Base-by-base conservation (phyloP, 1,140 invertebrate species). In the Wiebesia pumilae region DNA sequence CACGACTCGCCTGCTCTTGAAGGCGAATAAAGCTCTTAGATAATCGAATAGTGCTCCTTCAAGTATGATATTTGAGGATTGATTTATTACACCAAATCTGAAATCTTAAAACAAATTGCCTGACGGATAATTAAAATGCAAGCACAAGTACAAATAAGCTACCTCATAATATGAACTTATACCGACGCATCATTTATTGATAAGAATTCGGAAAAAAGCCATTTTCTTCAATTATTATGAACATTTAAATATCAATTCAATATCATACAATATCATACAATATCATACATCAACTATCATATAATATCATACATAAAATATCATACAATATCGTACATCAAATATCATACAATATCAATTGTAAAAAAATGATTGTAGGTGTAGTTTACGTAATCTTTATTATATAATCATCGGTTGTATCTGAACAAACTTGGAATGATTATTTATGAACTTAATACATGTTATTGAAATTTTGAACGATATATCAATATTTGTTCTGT, bases 31-130 rank as follows among this genome's bases (percentile, higher is more conserved):
- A 27, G 40, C 21, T 21, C 71, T 75, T 24, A 9, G 38, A 75
- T 75, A 75, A 75, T 75, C 71, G 71, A 38, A 75, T 40, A 24
- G 38, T 24, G 35, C 19, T 73, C 69, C 35, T 73, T 40, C 35
- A 35, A 40, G 35, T 38, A 24, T 43, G 43, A 43, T 75, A 43
- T 43, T 43, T 75, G 14, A 40, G 38, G 71, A 75, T 75, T 75
- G 38, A 75, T 75, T 75, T 75, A 75, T 75, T 75, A 38, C 38
- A 10, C 71, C 71, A 33, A 75, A 43, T 43, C 71, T 43, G 24
- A 38, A 75, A 38, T 3, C 33, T 43, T 21, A 21, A 38, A 24
- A 43, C 71, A 38, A 21, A 0, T 43, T 3, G 1, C 0, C 19
- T 38, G 21, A 19, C 0, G 3, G 24, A 43, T 43, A n/a, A 75